These are phyloP conservation scores for Amblyraja radiata DNA, from an alignment of 2,797 vertebrate genomes.

Conservation along the genomic window DNA sequence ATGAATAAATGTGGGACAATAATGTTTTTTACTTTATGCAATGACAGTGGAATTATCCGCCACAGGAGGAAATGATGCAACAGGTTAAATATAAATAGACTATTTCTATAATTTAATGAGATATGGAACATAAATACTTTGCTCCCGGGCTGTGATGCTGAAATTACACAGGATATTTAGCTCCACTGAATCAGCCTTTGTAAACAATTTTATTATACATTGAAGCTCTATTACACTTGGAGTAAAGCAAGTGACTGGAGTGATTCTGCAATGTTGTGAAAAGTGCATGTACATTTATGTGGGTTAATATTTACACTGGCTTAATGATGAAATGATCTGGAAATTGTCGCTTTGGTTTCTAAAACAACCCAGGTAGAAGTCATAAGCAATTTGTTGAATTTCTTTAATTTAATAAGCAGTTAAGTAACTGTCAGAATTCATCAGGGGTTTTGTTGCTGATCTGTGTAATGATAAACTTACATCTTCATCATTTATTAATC, in stretches of 20 bases:
- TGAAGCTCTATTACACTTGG: conserved; percentile 7
- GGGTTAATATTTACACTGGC: background rate
- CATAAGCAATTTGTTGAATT: background rate
- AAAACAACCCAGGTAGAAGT: background rate
- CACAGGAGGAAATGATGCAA: conserved; percentile 12
- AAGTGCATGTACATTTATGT: background rate
- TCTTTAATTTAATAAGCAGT: background rate
- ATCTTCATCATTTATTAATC: background rate
- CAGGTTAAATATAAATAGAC: conserved; percentile 15
- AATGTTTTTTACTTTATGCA: conserved; percentile 22
- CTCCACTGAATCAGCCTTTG: background rate
- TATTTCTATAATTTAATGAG: background rate
- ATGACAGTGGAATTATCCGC: background rate
- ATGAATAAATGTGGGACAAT: conserved; percentile 14
- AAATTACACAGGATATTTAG: conserved; percentile 6
- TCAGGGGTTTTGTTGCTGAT: background rate
- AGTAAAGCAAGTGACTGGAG: background rate
- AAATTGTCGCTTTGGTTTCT: background rate
- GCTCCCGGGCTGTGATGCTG: background rate
- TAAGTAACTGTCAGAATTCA: background rate
- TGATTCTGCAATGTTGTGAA: conserved; percentile 6
- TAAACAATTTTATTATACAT: background rate
- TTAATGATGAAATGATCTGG: background rate
- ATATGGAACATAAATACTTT: background rate
- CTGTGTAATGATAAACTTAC: background rate